Conservation (phyloP, 2,888 invertebrate species). For the Nymphalis polychloros region DNA sequence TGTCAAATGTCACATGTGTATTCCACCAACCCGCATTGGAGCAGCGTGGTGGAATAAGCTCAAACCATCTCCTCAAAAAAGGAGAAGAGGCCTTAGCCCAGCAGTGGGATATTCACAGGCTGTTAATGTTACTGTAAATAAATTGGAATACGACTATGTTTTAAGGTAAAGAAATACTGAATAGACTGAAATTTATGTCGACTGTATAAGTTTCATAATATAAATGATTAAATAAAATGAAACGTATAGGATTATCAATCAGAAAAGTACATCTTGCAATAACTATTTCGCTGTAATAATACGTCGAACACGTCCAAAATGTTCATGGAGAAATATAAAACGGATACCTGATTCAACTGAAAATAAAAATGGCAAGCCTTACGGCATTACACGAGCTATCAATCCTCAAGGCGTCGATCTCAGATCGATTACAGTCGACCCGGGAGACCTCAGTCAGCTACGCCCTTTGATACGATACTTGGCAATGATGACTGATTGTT, state of each 20-base stretch:
- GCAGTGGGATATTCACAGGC: no score
- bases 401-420: conserved; percentile 13
- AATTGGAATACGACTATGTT: no score
- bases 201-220: no score
- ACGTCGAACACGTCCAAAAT: background rate
- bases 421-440: conserved; percentile 2
- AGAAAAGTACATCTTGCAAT: background rate
- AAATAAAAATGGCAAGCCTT: conserved; percentile 5
- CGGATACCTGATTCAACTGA: conserved; percentile 8
- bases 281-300: background rate
- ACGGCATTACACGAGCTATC: conserved; percentile 3
- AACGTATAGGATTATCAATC: background rate
- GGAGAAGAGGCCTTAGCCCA: no score
- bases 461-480: background rate
- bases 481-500: background rate
- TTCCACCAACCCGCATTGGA: no score
- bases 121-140: no score
- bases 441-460: conserved; percentile 11
- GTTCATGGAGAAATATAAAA: background rate
- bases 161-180: no score
- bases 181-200: no score
- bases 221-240: no score
- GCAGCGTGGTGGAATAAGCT: no score
- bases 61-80: no score
- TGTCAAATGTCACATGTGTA: no score